phyloP scores from a whole-genome alignment of 1,140 invertebrate species.

The Maniola jurtina region DNA sequence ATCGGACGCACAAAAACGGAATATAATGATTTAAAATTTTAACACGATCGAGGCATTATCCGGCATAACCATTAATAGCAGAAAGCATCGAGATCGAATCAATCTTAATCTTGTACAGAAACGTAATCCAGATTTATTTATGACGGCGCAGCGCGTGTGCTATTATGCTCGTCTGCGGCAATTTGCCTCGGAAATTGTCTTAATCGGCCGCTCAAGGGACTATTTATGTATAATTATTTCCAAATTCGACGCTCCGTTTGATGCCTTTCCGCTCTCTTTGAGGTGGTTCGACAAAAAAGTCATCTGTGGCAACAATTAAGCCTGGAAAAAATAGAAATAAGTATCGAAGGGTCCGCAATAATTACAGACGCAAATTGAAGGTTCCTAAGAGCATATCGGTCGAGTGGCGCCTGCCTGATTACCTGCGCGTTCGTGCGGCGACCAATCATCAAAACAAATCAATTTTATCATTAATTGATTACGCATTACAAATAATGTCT shows the following conservation, averaged over 20 bases:
- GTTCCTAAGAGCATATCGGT: constrained; percentile 63
- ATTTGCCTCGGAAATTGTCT: constrained; percentile 78
- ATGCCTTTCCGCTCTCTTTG: constrained; percentile 79
- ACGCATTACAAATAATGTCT: constrained; percentile 1
- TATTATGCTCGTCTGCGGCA: constrained; percentile 78
- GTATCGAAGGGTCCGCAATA: constrained; percentile 78
- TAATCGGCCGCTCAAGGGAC: constrained; percentile 78
- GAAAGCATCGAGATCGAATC: constrained; percentile 76
- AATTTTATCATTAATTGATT: constrained; percentile 33
- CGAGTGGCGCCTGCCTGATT: constrained; percentile 64
- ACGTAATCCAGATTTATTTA: constrained; percentile 79
- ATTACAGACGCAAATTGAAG: constrained; percentile 77
- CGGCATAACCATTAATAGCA: constrained; percentile 67
- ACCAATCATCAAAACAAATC: constrained; percentile 40
- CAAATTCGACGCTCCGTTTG: constrained; percentile 78
- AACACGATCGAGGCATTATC: constrained; percentile 71
- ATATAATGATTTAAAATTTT: constrained; percentile 73
- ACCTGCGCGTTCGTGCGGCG: constrained; percentile 61
- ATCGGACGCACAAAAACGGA: constrained; percentile 65
- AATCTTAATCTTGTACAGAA: constrained; percentile 78
- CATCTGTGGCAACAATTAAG: constrained; percentile 78
- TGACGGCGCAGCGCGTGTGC: constrained; percentile 73
- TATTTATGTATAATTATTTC: constrained; percentile 80
- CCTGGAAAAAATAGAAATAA: constrained; percentile 76
- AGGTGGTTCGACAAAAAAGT: constrained; percentile 78